Evolutionary conservation across 2,113 vertebrate genomes (phyloP).

Genomic region (Grallaria varia): DNA sequence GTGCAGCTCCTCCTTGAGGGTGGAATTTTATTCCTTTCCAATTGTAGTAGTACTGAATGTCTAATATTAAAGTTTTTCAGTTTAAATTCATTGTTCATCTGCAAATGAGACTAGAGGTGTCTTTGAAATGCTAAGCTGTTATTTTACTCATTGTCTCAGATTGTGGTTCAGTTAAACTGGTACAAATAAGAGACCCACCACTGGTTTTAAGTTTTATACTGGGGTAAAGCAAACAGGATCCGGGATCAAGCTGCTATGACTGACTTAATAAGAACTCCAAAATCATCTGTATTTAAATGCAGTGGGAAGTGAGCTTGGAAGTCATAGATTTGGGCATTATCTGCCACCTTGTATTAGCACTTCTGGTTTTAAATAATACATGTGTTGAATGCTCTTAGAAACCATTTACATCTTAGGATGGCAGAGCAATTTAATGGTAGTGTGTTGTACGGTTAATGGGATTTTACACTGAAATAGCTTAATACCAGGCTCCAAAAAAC

Average conservation of each 20-base stretch:
- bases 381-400: constrained; percentile 44
- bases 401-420: constrained; percentile 38
- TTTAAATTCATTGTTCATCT: neutral
- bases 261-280: constrained; percentile 1
- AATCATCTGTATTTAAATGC: constrained; percentile 14
- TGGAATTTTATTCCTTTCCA: neutral
- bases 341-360: constrained; percentile 39
- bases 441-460: constrained; percentile 47
- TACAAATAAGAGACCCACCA: neutral
- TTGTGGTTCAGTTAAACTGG: neutral
- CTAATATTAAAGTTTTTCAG: neutral
- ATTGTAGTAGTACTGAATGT: neutral
- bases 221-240: neutral
- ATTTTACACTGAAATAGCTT: constrained; percentile 55
- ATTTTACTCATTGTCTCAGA: neutral
- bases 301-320: neutral
- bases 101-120: neutral
- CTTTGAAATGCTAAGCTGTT: neutral
- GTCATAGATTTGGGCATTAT: constrained; percentile 19
- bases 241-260: neutral
- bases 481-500: constrained; percentile 39
- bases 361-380: constrained; percentile 54
- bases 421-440: constrained; percentile 21
- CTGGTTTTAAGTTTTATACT: neutral
- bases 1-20: neutral